A percentile compares a stretch with the other conserved stretches of the same genome.
phyloP scores from a whole-genome alignment of 1,140 invertebrate genomes.

The Meloidogyne exigua region DNA sequence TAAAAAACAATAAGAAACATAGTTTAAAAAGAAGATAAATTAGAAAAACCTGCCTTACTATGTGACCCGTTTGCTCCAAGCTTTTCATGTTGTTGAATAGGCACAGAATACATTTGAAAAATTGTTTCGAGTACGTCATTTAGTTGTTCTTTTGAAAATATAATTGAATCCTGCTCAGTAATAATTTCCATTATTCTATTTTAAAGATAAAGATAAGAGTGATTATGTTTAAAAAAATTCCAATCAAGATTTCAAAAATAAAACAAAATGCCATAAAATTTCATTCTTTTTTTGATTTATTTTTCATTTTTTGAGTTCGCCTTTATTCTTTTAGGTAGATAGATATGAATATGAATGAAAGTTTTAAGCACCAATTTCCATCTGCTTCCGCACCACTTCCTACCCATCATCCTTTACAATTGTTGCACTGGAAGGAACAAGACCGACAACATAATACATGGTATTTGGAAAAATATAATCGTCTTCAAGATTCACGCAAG shows the following conservation, averaged over 20 bases:
- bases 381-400: neutral
- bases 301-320: too few species aligned
- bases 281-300: too few species aligned
- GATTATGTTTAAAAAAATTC: too few species aligned
- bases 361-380: neutral
- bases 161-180: neutral
- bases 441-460: neutral
- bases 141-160: neutral
- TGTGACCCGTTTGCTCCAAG: neutral
- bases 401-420: neutral
- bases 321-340: too few species aligned
- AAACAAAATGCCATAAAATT: too few species aligned
- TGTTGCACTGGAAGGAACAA: neutral
- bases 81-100: neutral
- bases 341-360: neutral
- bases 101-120: neutral
- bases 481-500: slow-evolving; percentile 14
- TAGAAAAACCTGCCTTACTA: neutral
- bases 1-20: neutral
- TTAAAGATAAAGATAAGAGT: neutral
- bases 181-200: neutral
- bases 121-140: neutral
- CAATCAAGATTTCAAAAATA: too few species aligned
- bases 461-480: slow-evolving; percentile 23
- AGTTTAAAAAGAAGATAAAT: neutral